Base-by-base conservation (phyloP, 2,113 vertebrate species). In the Pampusana beccarii region DNA sequence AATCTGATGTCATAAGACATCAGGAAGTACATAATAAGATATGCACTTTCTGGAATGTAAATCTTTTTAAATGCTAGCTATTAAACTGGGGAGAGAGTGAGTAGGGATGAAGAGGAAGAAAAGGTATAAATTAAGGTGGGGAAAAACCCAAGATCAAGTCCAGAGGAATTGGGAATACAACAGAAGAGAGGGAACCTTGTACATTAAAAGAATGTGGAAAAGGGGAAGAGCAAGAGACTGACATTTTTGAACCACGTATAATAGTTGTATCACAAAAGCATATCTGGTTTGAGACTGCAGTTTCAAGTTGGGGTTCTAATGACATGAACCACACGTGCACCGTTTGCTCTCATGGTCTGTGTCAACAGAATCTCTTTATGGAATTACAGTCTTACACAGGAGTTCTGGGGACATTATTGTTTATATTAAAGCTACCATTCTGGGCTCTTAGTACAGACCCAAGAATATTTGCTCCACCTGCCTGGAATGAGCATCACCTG, bases 401-500 rank as follows among this genome's bases (percentile, higher is more conserved):
- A 77, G 79, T 72, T 93, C 90, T 92, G 91, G 96, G 90, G 91
- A 95, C 92, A 96, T 95, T 92, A 95, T 94, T 93, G 94, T 97
- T 97, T 84, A 86, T 92, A 97, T 97, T 98, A 98, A 98, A 98
- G 98, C 98, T 98, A 98, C 96, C 96, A 91, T 97, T 97, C 93
- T 86, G 97, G 97, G 98, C 98, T 98, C 98, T 97, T 93, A 93
- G n/a, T 96, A 98, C 95, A 93, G 96, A 97, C 97, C 97, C 98
- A 92, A 98, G 98, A 98, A 92, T 92, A 97, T 94, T 90, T 98
- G 97, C 95, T 98, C 97, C 98, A 97, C 98, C 97, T 97, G 96
- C 97, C 98, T 98, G 98, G 98, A 99, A 99, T 98, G 98, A 98
- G 97, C 79, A 67, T 97, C 94, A 97, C 97, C 93, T 98, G 97